Conservation (phyloP, 2,113 vertebrate species). For the Phoenicopterus ruber region DNA sequence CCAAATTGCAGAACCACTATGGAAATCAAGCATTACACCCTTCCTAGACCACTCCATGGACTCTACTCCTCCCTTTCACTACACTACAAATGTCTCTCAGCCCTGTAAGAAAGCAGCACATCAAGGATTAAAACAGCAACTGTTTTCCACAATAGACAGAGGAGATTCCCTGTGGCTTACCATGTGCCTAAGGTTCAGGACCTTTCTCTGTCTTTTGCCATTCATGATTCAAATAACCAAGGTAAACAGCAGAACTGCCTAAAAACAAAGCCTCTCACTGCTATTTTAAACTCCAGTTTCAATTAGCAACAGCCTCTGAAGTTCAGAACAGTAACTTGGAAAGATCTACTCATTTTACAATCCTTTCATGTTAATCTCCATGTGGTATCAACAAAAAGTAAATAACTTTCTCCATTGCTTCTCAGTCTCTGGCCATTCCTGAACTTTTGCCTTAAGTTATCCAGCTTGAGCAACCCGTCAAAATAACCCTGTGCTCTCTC, state of each 20-base stretch:
- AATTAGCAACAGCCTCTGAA: neutral
- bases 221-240: neutral
- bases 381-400: neutral
- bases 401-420: neutral
- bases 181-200: neutral
- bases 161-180: neutral
- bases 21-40: neutral
- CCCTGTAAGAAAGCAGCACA: neutral
- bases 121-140: neutral
- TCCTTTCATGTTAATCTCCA: neutral
- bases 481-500: neutral
- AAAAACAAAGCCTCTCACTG: neutral
- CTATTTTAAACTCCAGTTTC: neutral
- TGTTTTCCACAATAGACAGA: neutral
- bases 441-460: neutral
- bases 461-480: neutral
- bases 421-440: neutral
- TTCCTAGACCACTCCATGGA: neutral
- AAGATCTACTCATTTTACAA: neutral
- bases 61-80: neutral
- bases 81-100: neutral
- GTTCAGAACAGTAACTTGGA: neutral
- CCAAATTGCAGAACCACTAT: neutral
- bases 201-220: neutral
- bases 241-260: neutral